These are phyloP conservation scores for Prosapia bicincta DNA, from an alignment of 2,888 invertebrate genomes.

Conservation along the genomic window DNA sequence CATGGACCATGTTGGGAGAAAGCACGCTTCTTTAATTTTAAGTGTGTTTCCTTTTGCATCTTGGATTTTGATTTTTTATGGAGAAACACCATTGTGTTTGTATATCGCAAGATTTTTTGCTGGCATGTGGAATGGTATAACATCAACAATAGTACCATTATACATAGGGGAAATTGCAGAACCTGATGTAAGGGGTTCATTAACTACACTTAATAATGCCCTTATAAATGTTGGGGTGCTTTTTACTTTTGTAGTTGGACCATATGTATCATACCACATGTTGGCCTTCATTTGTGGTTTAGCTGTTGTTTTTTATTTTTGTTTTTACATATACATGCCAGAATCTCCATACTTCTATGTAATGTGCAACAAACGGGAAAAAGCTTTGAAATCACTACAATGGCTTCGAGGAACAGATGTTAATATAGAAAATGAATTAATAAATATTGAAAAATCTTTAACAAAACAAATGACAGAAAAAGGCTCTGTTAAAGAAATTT, in stretches of 20 bases:
- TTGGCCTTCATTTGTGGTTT: constrained; percentile 48
- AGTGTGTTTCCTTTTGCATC: constrained; percentile 35
- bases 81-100: constrained; percentile 30
- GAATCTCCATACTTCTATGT: constrained; percentile 60
- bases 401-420: constrained; percentile 32
- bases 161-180: constrained; percentile 40
- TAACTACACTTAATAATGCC: constrained; percentile 38
- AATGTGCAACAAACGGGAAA: constrained; percentile 50
- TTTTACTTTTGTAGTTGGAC: constrained; percentile 36
- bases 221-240: constrained; percentile 38
- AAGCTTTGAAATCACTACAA: constrained; percentile 45
- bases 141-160: constrained; percentile 38
- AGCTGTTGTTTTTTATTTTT: constrained; percentile 51
- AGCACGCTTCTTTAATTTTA: constrained; percentile 33
- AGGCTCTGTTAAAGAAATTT: constrained; percentile 53
- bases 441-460: constrained; percentile 42
- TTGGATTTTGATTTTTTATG: constrained; percentile 36
- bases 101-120: constrained; percentile 38
- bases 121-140: constrained; percentile 38
- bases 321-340: constrained; percentile 55
- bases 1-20: constrained; percentile 38
- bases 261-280: constrained; percentile 44
- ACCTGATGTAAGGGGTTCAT: constrained; percentile 36
- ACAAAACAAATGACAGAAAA: constrained; percentile 48
- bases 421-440: constrained; percentile 37